phyloP scores from a whole-genome alignment of 2,888 invertebrate genomes.

The Creontiades dilutus region DNA sequence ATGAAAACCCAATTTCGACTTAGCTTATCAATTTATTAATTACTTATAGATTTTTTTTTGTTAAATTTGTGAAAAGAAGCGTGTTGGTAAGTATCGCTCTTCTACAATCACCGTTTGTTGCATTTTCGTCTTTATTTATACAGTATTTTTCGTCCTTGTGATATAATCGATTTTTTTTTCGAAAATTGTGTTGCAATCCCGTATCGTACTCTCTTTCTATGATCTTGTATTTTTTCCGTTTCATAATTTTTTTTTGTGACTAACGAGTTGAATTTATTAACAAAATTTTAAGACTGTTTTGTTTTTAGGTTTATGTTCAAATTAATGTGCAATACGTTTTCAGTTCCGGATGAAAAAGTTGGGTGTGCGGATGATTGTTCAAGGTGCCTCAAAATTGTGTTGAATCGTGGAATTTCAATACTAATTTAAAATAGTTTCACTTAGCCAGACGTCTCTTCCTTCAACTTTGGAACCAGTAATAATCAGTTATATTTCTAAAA shows the following conservation, averaged over 20 bases:
- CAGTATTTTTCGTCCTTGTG: conserved; percentile 10
- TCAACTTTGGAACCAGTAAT: too few relatives aligned
- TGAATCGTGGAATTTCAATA: not conserved
- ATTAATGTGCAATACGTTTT: not conserved
- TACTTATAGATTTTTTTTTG: not conserved
- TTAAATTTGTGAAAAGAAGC: not conserved
- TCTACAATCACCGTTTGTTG: not conserved
- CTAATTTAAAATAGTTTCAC: too few relatives aligned
- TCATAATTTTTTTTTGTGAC: conserved; percentile 3
- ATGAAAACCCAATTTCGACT: not conserved
- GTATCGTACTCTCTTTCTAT: not conserved
- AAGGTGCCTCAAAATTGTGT: not conserved
- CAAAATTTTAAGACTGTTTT: conserved; percentile 32
- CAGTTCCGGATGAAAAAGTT: not conserved
- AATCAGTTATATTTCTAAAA: too few relatives aligned
- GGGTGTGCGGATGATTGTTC: not conserved
- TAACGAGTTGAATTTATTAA: conserved; percentile 15
- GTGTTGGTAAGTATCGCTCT: not conserved
- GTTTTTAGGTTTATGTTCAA: not conserved
- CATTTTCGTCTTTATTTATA: not conserved
- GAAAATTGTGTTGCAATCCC: not conserved
- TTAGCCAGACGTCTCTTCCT: too few relatives aligned
- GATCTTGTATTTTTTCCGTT: conserved; percentile 1
- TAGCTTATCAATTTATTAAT: not conserved
- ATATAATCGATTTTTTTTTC: not conserved